Conservation (phyloP, 2,113 vertebrate genomes). For the Seriola rivoliana region DNA sequence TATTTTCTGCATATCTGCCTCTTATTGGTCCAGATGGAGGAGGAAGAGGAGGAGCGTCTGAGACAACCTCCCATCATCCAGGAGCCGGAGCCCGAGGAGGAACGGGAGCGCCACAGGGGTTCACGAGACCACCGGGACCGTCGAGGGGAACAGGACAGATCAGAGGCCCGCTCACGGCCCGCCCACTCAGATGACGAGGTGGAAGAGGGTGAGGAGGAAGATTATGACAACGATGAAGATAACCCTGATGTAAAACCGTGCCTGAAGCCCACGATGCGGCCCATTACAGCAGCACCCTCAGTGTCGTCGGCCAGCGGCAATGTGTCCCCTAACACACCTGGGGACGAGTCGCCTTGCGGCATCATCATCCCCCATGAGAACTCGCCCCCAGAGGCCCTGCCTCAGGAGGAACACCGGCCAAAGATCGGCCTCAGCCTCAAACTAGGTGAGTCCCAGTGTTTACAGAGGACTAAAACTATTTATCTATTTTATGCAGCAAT, state of each 20-base stretch:
- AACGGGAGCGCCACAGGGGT: constrained; percentile 86
- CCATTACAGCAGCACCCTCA: constrained; percentile 95
- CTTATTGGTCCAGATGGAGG: constrained; percentile 91
- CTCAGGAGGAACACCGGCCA: constrained; percentile 93
- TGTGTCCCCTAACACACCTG: constrained; percentile 93
- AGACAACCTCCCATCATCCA: constrained; percentile 94
- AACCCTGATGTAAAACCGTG: constrained; percentile 91
- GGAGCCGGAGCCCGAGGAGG: constrained; percentile 91
- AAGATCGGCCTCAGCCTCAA: constrained; percentile 99
- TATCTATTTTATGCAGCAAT: background rate
- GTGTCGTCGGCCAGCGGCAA: constrained; percentile 96
- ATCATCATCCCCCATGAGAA: constrained; percentile 99
- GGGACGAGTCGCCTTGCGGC: constrained; percentile 96
- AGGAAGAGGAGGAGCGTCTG: constrained; percentile 95
- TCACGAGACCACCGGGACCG: constrained; percentile 88
- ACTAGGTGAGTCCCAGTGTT: constrained; percentile 85
- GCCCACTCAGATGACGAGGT: constrained; percentile 88
- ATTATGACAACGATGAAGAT: constrained; percentile 91
- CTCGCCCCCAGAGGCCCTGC: constrained; percentile 94
- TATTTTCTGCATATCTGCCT: constrained; percentile 32
- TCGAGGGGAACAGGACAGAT: constrained; percentile 86
- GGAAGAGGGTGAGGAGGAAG: constrained; percentile 93
- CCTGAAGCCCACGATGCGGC: constrained; percentile 95
- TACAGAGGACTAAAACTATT: background rate
- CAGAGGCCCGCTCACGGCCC: constrained; percentile 80